These are phyloP conservation scores for Metridium senile DNA, from an alignment of 92 coral and sea anemone species.

Conservation along the genomic window DNA sequence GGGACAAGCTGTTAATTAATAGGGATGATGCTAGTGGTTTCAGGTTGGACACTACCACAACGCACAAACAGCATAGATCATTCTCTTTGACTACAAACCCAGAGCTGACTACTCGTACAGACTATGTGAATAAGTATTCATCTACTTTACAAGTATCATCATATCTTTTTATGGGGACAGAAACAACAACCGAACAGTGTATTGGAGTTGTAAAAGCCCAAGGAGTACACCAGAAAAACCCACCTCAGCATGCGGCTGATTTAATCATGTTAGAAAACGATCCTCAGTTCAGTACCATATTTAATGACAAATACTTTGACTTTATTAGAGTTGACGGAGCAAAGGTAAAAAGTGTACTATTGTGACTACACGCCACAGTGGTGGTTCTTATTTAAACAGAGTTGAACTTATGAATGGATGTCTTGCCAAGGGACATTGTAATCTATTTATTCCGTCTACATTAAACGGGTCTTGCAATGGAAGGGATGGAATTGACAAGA, in stretches of 20 bases:
- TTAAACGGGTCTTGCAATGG: slow-evolving; percentile 43
- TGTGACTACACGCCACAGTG: slow-evolving; percentile 59
- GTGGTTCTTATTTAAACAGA: slow-evolving; percentile 58
- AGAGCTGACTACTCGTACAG: slow-evolving; percentile 48
- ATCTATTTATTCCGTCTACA: slow-evolving; percentile 56
- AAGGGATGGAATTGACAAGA: slow-evolving; percentile 35
- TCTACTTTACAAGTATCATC: slow-evolving; percentile 50
- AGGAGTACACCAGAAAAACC: slow-evolving; percentile 41
- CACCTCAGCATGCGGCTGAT: slow-evolving; percentile 60
- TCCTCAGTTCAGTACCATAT: slow-evolving; percentile 45
- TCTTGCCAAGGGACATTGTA: slow-evolving; percentile 60
- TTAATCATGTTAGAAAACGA: slow-evolving; percentile 52
- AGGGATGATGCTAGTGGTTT: slow-evolving; percentile 73
- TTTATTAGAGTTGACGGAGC: slow-evolving; percentile 64
- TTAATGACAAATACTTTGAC: slow-evolving; percentile 35
- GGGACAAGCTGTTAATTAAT: slow-evolving; percentile 38
- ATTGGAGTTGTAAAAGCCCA: slow-evolving; percentile 56
- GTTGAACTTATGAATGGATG: slow-evolving; percentile 54
- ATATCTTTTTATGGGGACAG: slow-evolving; percentile 55
- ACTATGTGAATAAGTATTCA: slow-evolving; percentile 50
- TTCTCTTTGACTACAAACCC: slow-evolving; percentile 31
- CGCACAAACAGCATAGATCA: slow-evolving; percentile 51
- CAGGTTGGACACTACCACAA: slow-evolving; percentile 52
- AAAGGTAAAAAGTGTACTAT: slow-evolving; percentile 24
- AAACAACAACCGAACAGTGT: slow-evolving; percentile 36